phyloP scores from a whole-genome alignment of 2,113 vertebrate species.

The Tylochromis polylepis region DNA sequence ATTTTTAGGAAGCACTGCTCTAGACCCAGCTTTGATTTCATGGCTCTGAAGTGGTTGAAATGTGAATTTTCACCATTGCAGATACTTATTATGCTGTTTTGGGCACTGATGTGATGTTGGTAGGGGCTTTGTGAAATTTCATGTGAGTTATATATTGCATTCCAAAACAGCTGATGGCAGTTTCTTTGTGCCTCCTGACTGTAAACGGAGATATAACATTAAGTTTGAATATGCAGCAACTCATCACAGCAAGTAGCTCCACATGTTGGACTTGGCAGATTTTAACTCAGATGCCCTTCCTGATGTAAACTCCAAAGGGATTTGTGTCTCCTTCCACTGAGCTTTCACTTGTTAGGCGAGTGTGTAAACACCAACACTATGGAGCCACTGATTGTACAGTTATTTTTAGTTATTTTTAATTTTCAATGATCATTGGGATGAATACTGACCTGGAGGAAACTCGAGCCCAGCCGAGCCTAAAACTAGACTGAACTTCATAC shows the following conservation, averaged over 20 bases:
- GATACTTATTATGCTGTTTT: background rate
- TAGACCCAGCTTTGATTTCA: background rate
- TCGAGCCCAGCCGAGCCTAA: background rate
- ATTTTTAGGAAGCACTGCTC: background rate
- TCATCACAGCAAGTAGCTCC: background rate
- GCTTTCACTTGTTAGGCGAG: background rate
- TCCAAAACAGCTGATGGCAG: accelerated
- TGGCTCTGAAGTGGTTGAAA: background rate
- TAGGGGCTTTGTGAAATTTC: background rate
- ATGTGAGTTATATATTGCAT: background rate
- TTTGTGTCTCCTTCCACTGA: background rate
- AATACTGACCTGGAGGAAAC: background rate
- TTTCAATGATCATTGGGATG: background rate
- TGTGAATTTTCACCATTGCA: background rate
- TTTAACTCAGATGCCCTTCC: background rate
- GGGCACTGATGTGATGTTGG: background rate
- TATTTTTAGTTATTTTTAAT: accelerated
- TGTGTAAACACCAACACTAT: background rate
- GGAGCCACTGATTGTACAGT: background rate
- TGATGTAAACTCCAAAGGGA: background rate
- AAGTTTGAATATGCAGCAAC: background rate
- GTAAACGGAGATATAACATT: background rate
- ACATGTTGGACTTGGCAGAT: background rate
- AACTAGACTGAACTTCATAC: background rate
- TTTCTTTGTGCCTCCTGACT: background rate